These are phyloP conservation scores for Nannobrachium achirus DNA, from an alignment of 2,113 vertebrate species.

Conservation along the genomic window DNA sequence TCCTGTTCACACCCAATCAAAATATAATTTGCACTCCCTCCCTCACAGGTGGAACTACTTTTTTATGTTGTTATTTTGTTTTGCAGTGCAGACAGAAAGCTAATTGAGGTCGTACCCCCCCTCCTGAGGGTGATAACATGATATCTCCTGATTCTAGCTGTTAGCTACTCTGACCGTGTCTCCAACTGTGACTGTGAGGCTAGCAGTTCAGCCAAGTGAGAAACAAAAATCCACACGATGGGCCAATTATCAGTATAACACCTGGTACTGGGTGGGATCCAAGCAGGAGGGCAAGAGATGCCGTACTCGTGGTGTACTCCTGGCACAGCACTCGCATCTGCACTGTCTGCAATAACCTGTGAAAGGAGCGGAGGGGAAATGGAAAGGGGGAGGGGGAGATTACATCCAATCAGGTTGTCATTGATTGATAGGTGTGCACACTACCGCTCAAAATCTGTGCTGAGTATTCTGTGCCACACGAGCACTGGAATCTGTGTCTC, in stretches of 20 bases:
- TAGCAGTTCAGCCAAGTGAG: constrained; percentile 67
- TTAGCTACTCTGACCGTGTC: constrained; percentile 28
- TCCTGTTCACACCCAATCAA: constrained; percentile 55
- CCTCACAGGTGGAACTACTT: constrained; percentile 57
- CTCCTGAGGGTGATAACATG: constrained; percentile 62
- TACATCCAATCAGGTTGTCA: constrained; percentile 37
- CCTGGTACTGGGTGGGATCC: constrained; percentile 68
- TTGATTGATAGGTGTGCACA: constrained; percentile 16
- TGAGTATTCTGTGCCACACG: background rate
- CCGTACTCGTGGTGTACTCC: constrained; percentile 30
- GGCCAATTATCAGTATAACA: constrained; percentile 77
- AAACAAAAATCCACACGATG: constrained; percentile 68
- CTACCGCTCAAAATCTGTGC: constrained; percentile 28
- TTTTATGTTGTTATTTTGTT: constrained; percentile 4
- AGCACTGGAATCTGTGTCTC: constrained; percentile 10
- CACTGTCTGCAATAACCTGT: constrained; percentile 45
- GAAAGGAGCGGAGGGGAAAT: constrained; percentile 40
- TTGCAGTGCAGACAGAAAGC: constrained; percentile 58
- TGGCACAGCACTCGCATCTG: constrained; percentile 40
- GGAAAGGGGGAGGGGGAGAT: constrained; percentile 12
- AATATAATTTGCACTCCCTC: constrained; percentile 64
- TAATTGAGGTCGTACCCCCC: constrained; percentile 58
- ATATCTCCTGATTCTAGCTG: constrained; percentile 44
- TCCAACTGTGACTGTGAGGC: constrained; percentile 51
- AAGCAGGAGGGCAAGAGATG: constrained; percentile 48